Evolutionary conservation across 2,797 vertebrate species (phyloP).

Genomic region (Morus bassanus): DNA sequence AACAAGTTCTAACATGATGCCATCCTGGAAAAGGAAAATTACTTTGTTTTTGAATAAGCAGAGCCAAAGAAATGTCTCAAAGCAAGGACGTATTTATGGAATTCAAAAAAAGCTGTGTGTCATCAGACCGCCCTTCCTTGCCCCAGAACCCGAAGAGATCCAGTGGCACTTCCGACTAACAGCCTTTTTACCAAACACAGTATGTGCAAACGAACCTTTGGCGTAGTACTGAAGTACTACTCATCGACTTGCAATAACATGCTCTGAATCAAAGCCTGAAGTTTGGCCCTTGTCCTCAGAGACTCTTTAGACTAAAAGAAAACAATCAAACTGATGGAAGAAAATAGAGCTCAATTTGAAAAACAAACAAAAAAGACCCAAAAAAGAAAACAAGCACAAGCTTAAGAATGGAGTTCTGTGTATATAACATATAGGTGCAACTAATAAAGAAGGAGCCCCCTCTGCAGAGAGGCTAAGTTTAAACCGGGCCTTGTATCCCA

Average conservation of each 20-base stretch:
- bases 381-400: background rate
- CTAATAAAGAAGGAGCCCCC: background rate
- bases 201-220: fast-evolving
- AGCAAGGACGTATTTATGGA: fast-evolving
- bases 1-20: background rate
- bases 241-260: background rate
- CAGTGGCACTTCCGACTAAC: background rate
- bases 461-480: background rate
- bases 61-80: background rate
- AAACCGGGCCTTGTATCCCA: background rate
- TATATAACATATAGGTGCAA: fast-evolving
- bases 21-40: background rate
- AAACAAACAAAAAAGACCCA: background rate
- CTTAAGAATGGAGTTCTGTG: background rate
- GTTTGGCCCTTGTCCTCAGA: background rate
- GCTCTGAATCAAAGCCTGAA: background rate
- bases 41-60: background rate
- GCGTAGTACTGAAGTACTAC: too few species aligned
- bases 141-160: background rate
- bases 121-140: background rate
- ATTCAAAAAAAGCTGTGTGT: background rate
- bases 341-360: background rate
- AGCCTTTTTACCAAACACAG: background rate
- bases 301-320: background rate
- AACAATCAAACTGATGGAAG: background rate